Evolutionary conservation across 2,888 invertebrate genomes (phyloP), one percentile per base, ranked within the genome.

Genomic region (Molorchus minor): DNA sequence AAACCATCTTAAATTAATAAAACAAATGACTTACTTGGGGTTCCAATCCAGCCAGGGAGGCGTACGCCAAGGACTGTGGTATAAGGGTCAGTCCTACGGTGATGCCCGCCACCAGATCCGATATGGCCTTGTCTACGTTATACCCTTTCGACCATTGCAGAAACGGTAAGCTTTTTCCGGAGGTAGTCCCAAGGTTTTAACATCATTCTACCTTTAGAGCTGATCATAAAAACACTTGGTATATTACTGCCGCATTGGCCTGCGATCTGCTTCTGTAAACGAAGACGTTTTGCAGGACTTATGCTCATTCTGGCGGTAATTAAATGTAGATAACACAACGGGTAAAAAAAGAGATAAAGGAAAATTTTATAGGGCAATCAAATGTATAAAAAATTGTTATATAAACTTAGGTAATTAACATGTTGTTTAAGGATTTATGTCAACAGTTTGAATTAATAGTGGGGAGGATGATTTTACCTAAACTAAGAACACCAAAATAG

Each of bases 31-130:
- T 77, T 81, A 90, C 90, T 85, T 90, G 88, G 8, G 90, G 88
- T 67, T 87, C 87, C 40, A 92, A 82, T 56, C 88, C 88, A 8
- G 91, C 92, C 25, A 92, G 81, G 15, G 87, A 86, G 3, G 91
- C 90, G 74, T 91, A 91, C 0, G 92, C 92, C 68, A 92, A 86
- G 12, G 88, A 88, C 79, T 92, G 92, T 1, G 92, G 92, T 68
- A 92, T 88, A 52, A 92, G 84, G 1, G 91, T 92, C 43, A 92
- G 82, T 0, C 90, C 92, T 2, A 92, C 88, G 0, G 92, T 91
- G 62, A 91, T 80, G 7, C 92, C 92, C 8, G 91, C 91, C 61
- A 92, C 87, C 41, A 90, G 72, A 78, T 92, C 92, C 1, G 88
- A 85, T 36, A 88, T 79, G 1, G 85, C 85, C 29, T 83, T 82